Conservation (phyloP, 1,140 invertebrate species). For the Meloidogyne floridensis region DNA sequence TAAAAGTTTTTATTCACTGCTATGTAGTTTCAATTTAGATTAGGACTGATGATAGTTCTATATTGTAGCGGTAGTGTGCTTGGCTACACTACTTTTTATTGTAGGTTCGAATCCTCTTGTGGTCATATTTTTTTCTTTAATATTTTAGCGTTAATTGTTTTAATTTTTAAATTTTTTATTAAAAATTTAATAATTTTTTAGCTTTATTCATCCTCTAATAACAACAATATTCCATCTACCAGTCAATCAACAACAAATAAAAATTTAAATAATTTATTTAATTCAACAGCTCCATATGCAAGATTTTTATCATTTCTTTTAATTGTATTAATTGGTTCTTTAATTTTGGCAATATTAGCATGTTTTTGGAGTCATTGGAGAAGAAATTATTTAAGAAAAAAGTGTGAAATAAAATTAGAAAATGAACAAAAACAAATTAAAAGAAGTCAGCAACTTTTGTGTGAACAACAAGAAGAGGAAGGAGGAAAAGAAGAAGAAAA, state of each 20-base stretch:
- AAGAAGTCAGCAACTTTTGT: slow-evolving; percentile 1
- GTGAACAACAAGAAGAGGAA: not conserved
- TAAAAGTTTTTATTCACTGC: no score
- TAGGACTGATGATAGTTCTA: no score
- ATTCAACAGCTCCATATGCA: slow-evolving; percentile 1
- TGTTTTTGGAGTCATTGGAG: slow-evolving; percentile 21
- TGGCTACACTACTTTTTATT: no score
- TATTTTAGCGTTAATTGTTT: not conserved
- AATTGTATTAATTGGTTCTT: not conserved
- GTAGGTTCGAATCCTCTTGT: not conserved
- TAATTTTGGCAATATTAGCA: slow-evolving; percentile 5
- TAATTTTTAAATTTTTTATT: not conserved
- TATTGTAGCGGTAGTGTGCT: no score
- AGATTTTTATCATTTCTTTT: slow-evolving; percentile 22
- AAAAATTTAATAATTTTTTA: not conserved
- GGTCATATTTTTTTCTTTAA: not conserved
- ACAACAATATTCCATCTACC: not conserved
- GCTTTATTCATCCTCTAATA: not conserved
- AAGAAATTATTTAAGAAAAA: not conserved
- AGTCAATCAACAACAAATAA: not conserved
- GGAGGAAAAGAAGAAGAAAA: not conserved
- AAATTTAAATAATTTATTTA: slow-evolving; percentile 18
- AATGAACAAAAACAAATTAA: not conserved
- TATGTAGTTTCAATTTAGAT: not conserved
- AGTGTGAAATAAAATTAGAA: not conserved